phyloP scores from a whole-genome alignment of 1,140 invertebrate genomes.

The Tetramorium alpestre region DNA sequence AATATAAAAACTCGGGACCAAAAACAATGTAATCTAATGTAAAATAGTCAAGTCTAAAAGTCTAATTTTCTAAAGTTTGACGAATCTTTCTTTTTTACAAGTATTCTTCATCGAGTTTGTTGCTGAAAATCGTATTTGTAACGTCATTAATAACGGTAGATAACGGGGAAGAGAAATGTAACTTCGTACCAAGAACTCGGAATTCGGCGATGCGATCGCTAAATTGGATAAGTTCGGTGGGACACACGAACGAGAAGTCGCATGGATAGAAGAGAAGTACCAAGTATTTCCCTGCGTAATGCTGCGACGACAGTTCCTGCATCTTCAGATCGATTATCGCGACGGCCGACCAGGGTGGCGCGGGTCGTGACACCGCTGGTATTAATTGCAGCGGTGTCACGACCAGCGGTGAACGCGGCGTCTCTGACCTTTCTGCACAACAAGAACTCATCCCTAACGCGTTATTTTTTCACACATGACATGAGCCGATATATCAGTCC shows the following conservation, averaged over 20 bases:
- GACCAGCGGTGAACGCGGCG: not conserved
- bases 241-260: conserved; percentile 95
- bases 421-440: conserved; percentile 24
- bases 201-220: conserved; percentile 94
- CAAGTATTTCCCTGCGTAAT: conserved; percentile 91
- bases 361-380: conserved; percentile 50
- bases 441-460: conserved; percentile 8
- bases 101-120: not conserved
- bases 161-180: not conserved
- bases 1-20: not conserved
- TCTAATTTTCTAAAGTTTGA: not conserved
- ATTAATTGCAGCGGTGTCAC: not conserved
- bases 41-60: not conserved
- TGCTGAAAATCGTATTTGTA: not conserved
- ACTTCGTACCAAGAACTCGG: conserved; percentile 88
- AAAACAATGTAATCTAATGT: not conserved
- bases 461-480: not conserved
- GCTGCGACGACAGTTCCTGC: conserved; percentile 87
- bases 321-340: conserved; percentile 89
- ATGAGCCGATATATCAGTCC: not conserved
- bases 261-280: conserved; percentile 92
- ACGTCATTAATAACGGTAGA: not conserved
- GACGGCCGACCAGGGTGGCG: conserved; percentile 70
- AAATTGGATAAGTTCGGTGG: conserved; percentile 96
- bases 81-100: not conserved